Conservation (phyloP, 2,888 invertebrate genomes). For the Xylocampa areola region DNA sequence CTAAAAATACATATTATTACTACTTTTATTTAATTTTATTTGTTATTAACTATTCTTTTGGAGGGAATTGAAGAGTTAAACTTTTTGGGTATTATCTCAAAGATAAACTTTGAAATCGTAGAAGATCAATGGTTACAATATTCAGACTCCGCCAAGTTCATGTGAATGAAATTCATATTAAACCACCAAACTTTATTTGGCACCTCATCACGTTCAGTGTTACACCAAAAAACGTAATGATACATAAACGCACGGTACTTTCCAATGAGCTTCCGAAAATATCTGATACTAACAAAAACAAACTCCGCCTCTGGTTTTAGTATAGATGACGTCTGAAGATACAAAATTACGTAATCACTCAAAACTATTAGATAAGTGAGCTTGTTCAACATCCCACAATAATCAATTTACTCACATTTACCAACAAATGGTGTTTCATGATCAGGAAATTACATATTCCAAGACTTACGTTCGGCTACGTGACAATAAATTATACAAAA, state of each 20-base stretch:
- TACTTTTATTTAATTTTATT: too few species aligned
- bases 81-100: too few species aligned
- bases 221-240: conserved; percentile 1
- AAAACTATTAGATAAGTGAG: conserved; percentile 49
- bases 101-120: too few species aligned
- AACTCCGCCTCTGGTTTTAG: conserved; percentile 29
- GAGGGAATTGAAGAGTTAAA: too few species aligned
- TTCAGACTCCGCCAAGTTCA: too few species aligned
- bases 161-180: not conserved
- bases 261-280: conserved; percentile 41
- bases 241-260: conserved; percentile 22
- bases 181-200: not conserved
- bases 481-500: conserved; percentile 27
- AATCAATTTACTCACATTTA: conserved; percentile 40
- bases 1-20: too few species aligned
- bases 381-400: conserved; percentile 39
- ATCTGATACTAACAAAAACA: conserved; percentile 43
- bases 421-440: conserved; percentile 14
- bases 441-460: conserved; percentile 34
- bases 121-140: too few species aligned
- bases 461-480: conserved; percentile 19
- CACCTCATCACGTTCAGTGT: not conserved
- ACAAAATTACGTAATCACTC: conserved; percentile 46
- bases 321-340: conserved; percentile 50
- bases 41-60: too few species aligned